Base-by-base conservation (phyloP, 2,797 vertebrate species). In the Chrosomus eos region DNA sequence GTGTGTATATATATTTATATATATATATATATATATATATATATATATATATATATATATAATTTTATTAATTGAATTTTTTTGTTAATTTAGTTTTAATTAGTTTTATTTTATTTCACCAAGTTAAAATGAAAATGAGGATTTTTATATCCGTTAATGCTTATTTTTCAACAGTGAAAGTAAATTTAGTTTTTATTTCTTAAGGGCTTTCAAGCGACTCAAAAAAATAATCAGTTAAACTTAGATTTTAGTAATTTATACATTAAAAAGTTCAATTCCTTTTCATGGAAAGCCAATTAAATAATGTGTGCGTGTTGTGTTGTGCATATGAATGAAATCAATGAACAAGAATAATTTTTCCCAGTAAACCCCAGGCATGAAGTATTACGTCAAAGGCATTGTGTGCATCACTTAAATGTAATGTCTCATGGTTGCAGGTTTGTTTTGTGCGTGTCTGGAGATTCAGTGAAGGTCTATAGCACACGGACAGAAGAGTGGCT, bases 391-490 rank as follows among this genome's bases (percentile, higher is more conserved):
- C 21, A 31, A 51, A 31, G 18, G 43, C 16, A 48, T 72, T 48
- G 7, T 19, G 26, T 48, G 4, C 19, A 55, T 75, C 48, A n/a
- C 10, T 36, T 14, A 23, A 36, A n/a, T 55, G 31, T 75, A 55
- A 75, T 33, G 53, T 75, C 3, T 70, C 1, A 19, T 80, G 19
- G 23, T 86, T 86, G 4, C 88, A 99, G 98, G 90, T 97, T 95
- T 88, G 90, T 99, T 55, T 89, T 99, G 1, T 98, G 96, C 85
- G 93, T 94, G 3, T 96, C 97, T 0, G 98, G 98, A 0, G 96
- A 98, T 79, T 94, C 92, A 68, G 92, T 99, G 82, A 99, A 97
- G 89, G 95, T 99, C 74, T 97, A 96, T 89, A 98, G 97, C 91
- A 94, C 96, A 23, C 85, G 87, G 83, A 99, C 98, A 7, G 97